Base-by-base conservation (phyloP, 64 coral and sea anemone species). In the Pocillopora damicornis region DNA sequence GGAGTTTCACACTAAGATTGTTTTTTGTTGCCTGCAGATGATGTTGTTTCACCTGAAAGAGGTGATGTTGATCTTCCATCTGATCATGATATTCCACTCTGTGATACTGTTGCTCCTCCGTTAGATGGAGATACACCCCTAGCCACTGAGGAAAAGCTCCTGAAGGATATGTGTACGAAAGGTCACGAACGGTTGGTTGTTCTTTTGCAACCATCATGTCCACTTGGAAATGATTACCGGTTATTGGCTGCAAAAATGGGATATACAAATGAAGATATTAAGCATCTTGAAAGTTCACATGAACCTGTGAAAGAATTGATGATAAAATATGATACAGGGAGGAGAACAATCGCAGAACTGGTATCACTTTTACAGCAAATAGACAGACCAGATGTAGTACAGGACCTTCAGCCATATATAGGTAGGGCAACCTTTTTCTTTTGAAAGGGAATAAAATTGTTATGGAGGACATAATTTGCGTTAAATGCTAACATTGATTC, bases 251-350 rank as follows among this genome's bases (percentile, higher is more conserved):
- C 64, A 45, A 62, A 35, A 15, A 37, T 95, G 61, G 90, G 87
- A 18, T 92, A 79, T 57, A 79, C 86, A 6, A n/a, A 75, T 80
- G 38, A 89, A 63, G 56, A 87, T 30, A 95, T 95, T 65, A 8
- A 17, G 26, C 77, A 59, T n/a, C 78, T 89, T 37, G 75, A 67
- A 59, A 85, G 60, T 63, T 51, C 58, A 37, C 67, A 13, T 9
- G 83, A 95, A 15, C 94, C 94, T 17, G 94, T 95, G 1, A 60
- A 76, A 15, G 82, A 25, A 0, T 37, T 95, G 1, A 59, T 95
- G 20, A 88, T 11, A 14, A 14, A 82, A 14, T 81, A 15, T 9
- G 64, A 22, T 35, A 58, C 78, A 37, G 76, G 62, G 42, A 1
- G 37, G 26, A 62, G 13, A 14, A 95, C 86, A 15, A 88, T 92